phyloP scores from a whole-genome alignment of 2,113 vertebrate species.

The Neogobius melanostomus region DNA sequence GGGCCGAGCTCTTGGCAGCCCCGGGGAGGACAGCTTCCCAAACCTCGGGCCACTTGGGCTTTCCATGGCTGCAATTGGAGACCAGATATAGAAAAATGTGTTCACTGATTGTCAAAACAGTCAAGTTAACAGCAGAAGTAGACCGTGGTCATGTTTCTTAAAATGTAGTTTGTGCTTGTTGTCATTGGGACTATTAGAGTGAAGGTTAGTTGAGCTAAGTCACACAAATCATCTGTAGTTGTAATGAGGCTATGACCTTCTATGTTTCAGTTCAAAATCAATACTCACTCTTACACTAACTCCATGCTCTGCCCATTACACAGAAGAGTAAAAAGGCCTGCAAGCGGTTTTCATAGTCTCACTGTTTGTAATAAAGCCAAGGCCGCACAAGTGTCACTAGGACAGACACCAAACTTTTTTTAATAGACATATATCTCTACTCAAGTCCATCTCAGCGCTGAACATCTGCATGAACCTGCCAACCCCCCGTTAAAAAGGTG shows the following conservation, averaged over 20 bases:
- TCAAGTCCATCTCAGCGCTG: not conserved
- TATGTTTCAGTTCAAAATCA: slow-evolving; percentile 72
- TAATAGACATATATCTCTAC: not conserved
- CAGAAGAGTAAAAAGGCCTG: slow-evolving; percentile 48
- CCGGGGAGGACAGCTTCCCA: slow-evolving; percentile 82
- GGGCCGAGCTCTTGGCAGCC: slow-evolving; percentile 75
- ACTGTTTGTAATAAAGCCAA: not conserved
- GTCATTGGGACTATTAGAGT: slow-evolving; percentile 19
- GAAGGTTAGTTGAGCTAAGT: slow-evolving; percentile 50
- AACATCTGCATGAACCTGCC: slow-evolving; percentile 31
- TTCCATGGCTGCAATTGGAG: slow-evolving; percentile 83
- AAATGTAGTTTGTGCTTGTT: slow-evolving; percentile 18
- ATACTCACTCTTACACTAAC: slow-evolving; percentile 63
- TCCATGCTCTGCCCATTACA: slow-evolving; percentile 67
- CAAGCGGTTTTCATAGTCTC: not conserved
- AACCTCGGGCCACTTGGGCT: slow-evolving; percentile 83
- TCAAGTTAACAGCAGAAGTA: slow-evolving; percentile 29
- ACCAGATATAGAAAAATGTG: slow-evolving; percentile 41
- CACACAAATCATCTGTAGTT: slow-evolving; percentile 50
- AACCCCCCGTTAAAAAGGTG: slow-evolving; percentile 48
- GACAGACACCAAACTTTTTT: not conserved
- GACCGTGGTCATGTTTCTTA: slow-evolving; percentile 27
- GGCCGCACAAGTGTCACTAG: not conserved
- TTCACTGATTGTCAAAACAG: slow-evolving; percentile 18
- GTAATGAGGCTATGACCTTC: slow-evolving; percentile 68